Evolutionary conservation across 1,140 invertebrate species (phyloP).

Genomic region (Drosophila ohnishii): DNA sequence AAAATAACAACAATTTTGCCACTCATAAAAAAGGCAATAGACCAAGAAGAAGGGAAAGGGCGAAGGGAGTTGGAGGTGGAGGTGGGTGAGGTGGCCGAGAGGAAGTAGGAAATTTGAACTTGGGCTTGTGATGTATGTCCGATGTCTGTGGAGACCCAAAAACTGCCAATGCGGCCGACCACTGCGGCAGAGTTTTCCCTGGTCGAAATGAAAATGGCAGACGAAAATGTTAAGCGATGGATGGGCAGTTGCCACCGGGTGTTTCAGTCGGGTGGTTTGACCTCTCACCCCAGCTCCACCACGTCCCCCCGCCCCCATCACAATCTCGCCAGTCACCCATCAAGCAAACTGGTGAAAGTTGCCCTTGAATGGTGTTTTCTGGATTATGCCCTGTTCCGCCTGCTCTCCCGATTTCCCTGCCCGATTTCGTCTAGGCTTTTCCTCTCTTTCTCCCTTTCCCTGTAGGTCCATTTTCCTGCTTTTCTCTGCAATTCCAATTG

Average conservation of each 20-base stretch:
- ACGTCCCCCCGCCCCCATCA: not conserved
- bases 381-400: slow-evolving; percentile 61
- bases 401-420: slow-evolving; percentile 10
- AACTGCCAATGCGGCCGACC: slow-evolving; percentile 74
- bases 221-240: slow-evolving; percentile 55
- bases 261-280: slow-evolving; percentile 36
- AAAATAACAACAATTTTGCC: slow-evolving; percentile 60
- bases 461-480: slow-evolving; percentile 21
- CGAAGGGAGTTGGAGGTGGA: slow-evolving; percentile 4
- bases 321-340: slow-evolving; percentile 18
- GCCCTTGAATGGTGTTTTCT: slow-evolving; percentile 77
- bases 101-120: slow-evolving; percentile 77
- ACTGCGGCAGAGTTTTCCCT: slow-evolving; percentile 67
- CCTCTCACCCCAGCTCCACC: slow-evolving; percentile 29
- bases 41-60: slow-evolving; percentile 16
- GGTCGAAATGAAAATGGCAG: slow-evolving; percentile 74
- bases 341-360: slow-evolving; percentile 71
- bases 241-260: slow-evolving; percentile 49
- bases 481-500: slow-evolving; percentile 53
- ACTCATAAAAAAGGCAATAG: slow-evolving; percentile 57
- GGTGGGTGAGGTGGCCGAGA: slow-evolving; percentile 26
- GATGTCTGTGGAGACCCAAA: slow-evolving; percentile 48
- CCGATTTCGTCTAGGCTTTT: slow-evolving; percentile 17
- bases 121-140: slow-evolving; percentile 77
- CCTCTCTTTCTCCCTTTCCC: not conserved